These are phyloP conservation scores for Anguilla rostrata DNA, from an alignment of 2,113 vertebrate species.

Conservation along the genomic window DNA sequence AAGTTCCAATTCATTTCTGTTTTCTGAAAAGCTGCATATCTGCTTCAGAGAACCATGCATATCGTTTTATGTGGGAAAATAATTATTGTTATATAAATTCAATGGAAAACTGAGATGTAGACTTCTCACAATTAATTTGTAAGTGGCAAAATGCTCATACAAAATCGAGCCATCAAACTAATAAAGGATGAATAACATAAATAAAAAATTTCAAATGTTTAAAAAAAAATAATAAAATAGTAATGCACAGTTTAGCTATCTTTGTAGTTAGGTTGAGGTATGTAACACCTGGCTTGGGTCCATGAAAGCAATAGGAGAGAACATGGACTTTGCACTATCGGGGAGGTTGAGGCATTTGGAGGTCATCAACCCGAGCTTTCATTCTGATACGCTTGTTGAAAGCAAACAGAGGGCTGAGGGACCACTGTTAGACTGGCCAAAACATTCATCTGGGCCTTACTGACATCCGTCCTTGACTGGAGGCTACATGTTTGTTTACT, in stretches of 20 bases:
- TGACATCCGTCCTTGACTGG: not conserved
- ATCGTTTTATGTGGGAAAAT: too few relatives aligned
- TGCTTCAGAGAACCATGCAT: too few relatives aligned
- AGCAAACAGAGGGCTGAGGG: constrained; percentile 5
- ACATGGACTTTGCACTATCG: constrained; percentile 10
- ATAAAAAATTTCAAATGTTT: not conserved
- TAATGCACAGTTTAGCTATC: not conserved
- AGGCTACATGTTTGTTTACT: not conserved
- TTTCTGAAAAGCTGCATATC: too few relatives aligned
- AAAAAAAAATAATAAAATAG: too few relatives aligned
- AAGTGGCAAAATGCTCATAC: not conserved
- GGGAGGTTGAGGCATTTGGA: not conserved
- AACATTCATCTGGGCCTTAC: not conserved
- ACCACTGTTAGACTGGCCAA: not conserved
- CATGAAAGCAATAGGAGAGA: not conserved
- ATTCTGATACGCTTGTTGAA: constrained; percentile 17
- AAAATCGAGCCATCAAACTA: not conserved
- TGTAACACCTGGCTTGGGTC: not conserved
- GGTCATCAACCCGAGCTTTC: constrained; percentile 15
- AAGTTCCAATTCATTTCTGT: too few relatives aligned
- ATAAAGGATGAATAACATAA: not conserved
- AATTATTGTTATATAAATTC: too few relatives aligned
- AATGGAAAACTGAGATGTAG: not conserved
- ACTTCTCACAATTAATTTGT: not conserved
- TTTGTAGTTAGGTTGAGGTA: not conserved